These are phyloP conservation scores for Cynaeus angustus DNA, from an alignment of 2,888 invertebrate species.

Conservation along the genomic window DNA sequence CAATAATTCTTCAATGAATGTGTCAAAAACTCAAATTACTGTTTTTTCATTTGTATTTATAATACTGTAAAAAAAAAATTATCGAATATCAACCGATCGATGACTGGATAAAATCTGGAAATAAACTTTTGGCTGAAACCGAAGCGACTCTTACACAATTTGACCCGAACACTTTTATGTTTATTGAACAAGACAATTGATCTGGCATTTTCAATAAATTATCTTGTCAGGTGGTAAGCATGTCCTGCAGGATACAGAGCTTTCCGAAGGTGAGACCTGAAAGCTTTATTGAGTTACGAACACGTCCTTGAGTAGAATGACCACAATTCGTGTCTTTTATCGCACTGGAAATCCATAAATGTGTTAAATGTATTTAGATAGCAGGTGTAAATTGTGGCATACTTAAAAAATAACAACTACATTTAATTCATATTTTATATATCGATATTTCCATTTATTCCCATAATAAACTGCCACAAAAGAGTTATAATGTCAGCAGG, in stretches of 20 bases:
- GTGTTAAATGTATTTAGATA: not conserved
- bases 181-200: constrained; percentile 8
- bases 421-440: too few species aligned
- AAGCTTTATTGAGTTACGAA: constrained; percentile 24
- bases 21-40: too few species aligned
- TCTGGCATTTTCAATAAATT: constrained; percentile 8
- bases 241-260: constrained; percentile 18
- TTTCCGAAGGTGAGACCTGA: constrained; percentile 21
- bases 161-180: not conserved
- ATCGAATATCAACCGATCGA: too few species aligned
- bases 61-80: too few species aligned
- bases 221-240: constrained; percentile 10
- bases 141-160: too few species aligned
- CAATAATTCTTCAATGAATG: too few species aligned
- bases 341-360: not conserved
- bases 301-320: constrained; percentile 17
- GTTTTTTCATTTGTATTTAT: too few species aligned
- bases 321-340: constrained; percentile 17
- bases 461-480: too few species aligned
- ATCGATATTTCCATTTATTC: too few species aligned
- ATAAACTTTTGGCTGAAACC: too few species aligned
- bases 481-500: too few species aligned
- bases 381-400: constrained; percentile 6
- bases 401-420: not conserved
- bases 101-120: too few species aligned